Evolutionary conservation across 2,797 vertebrate species (phyloP).

Genomic region (Melopsittacus undulatus): DNA sequence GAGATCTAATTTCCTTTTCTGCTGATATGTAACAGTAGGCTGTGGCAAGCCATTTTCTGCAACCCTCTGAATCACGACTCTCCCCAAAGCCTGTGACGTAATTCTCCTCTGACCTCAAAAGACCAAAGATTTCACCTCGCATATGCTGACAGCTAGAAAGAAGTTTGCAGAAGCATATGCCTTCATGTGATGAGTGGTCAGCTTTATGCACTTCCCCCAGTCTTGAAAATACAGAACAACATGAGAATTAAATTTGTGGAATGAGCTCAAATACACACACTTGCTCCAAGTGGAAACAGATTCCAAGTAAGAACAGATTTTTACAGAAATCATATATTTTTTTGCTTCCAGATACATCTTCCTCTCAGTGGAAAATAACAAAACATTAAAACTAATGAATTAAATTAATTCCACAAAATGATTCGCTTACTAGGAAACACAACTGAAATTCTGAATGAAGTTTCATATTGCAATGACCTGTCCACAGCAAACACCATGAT

Average conservation of each 20-base stretch:
- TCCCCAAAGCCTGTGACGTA: fast-evolving
- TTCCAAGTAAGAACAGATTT: background rate
- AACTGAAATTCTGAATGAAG: background rate
- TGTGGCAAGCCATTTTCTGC: background rate
- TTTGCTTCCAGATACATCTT: background rate
- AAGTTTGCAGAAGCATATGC: background rate
- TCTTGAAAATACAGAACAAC: background rate
- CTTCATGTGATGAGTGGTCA: background rate
- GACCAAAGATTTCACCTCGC: background rate
- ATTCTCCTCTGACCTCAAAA: background rate
- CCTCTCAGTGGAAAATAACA: background rate
- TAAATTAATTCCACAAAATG: background rate
- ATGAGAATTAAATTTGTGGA: background rate
- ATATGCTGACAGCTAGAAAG: background rate
- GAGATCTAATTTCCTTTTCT: background rate
- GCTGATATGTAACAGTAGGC: background rate
- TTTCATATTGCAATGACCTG: background rate
- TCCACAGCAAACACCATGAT: background rate
- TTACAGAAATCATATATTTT: background rate
- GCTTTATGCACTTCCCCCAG: background rate
- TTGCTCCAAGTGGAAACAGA: background rate
- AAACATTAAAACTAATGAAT: background rate
- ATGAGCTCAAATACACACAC: fast-evolving
- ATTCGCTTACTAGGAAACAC: background rate
- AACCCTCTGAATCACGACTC: background rate